phyloP scores from a whole-genome alignment of 2,888 invertebrate genomes.

The Scrobipalpa atriplicella region DNA sequence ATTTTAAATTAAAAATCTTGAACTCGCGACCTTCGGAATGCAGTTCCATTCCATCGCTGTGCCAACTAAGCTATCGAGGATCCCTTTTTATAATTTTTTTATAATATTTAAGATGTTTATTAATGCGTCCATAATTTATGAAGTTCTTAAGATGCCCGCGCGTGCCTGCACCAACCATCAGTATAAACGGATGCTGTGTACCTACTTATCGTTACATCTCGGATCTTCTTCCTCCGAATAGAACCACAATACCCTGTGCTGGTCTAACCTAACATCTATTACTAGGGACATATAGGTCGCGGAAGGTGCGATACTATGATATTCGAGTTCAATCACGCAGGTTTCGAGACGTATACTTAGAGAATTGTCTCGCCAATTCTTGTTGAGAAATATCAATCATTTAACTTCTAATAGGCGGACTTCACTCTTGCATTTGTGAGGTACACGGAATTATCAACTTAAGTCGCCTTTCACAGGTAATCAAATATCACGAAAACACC shows the following conservation, averaged over 20 bases:
- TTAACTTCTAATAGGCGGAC: not conserved
- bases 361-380: not conserved
- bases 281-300: slow-evolving; percentile 80
- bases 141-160: not conserved
- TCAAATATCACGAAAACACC: slow-evolving; percentile 49
- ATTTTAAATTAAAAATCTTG: too few species aligned
- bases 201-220: slow-evolving; percentile 65
- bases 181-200: slow-evolving; percentile 59
- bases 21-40: too few species aligned
- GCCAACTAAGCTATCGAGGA: too few species aligned
- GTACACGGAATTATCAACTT: not conserved
- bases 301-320: slow-evolving; percentile 61
- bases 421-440: not conserved
- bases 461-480: not conserved
- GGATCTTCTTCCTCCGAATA: slow-evolving; percentile 71
- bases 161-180: slow-evolving; percentile 43
- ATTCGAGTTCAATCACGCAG: not conserved
- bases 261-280: slow-evolving; percentile 77
- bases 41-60: too few species aligned
- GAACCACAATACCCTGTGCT: slow-evolving; percentile 83
- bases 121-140: too few species aligned
- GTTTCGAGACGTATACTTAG: not conserved
- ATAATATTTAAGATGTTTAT: too few species aligned
- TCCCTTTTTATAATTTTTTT: too few species aligned
- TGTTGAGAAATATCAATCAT: not conserved